phyloP scores from a whole-genome alignment of 2,797 vertebrate species.

The Lepidocolaptes lacrymiger region DNA sequence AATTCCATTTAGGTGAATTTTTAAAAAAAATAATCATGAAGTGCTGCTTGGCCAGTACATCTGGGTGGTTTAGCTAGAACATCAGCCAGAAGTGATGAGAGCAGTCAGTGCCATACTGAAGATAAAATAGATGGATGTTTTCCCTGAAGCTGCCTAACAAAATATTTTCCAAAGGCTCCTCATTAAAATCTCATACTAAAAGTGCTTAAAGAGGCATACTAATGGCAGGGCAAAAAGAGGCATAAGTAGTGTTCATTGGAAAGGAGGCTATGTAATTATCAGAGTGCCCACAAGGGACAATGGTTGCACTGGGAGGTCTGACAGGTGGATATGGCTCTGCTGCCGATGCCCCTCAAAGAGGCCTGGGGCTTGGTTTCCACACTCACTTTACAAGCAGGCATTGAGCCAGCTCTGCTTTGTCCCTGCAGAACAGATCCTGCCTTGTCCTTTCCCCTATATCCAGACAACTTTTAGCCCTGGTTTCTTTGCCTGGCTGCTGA shows the following conservation, averaged over 20 bases:
- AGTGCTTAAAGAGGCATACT: background rate
- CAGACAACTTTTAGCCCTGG: rapidly evolving
- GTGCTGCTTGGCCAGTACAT: background rate
- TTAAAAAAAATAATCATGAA: background rate
- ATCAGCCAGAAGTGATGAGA: background rate
- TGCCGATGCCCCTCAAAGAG: background rate
- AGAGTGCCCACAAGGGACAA: rapidly evolving
- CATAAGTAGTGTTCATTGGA: background rate
- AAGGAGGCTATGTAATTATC: background rate
- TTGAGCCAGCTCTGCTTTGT: rapidly evolving
- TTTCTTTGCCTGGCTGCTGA: background rate
- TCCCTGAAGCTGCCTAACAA: background rate
- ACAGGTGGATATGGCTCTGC: background rate
- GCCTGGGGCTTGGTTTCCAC: background rate
- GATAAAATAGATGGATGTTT: background rate
- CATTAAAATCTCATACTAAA: background rate
- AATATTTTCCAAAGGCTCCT: background rate
- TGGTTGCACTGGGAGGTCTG: background rate
- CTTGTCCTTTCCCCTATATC: background rate
- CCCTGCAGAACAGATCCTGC: background rate
- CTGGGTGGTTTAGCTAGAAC: background rate
- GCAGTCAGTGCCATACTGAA: background rate
- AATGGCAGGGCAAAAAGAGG: background rate
- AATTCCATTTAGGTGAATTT: background rate
- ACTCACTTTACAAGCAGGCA: background rate